Evolutionary conservation across 2,113 vertebrate genomes (phyloP).

Genomic region (Gambusia holbrooki): DNA sequence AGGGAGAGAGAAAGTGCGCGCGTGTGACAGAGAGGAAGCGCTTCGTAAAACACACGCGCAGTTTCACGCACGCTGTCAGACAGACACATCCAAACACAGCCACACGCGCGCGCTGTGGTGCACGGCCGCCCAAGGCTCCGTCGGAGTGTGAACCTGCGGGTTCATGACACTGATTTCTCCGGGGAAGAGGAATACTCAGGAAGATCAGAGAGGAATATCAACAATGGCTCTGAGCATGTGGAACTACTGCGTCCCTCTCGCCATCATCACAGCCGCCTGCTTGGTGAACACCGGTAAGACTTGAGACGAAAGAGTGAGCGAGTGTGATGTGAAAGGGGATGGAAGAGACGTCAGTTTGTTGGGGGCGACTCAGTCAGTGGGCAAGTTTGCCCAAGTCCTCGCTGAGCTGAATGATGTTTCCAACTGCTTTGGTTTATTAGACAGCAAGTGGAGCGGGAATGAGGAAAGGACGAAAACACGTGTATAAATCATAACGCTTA

Average conservation of each 20-base stretch:
- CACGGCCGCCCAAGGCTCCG: conserved; percentile 51
- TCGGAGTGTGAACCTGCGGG: conserved; percentile 70
- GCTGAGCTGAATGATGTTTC: background rate
- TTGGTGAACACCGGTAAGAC: conserved; percentile 77
- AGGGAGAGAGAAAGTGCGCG: conserved; percentile 35
- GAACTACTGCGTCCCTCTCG: conserved; percentile 77
- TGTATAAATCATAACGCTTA: conserved; percentile 19
- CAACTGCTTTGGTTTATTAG: conserved; percentile 3
- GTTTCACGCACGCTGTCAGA: conserved; percentile 9
- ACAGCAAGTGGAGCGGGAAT: background rate
- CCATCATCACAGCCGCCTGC: conserved; percentile 65
- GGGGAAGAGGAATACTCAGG: conserved; percentile 74
- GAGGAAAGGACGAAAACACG: conserved; percentile 30
- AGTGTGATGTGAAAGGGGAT: conserved; percentile 41
- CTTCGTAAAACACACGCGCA: conserved; percentile 38
- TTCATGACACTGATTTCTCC: conserved; percentile 71
- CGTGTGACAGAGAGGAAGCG: conserved; percentile 39
- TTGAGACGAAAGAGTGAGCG: conserved; percentile 8
- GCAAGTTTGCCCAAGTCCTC: conserved; percentile 55
- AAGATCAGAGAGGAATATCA: conserved; percentile 58
- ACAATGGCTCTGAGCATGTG: conserved; percentile 77
- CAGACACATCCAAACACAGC: conserved; percentile 24
- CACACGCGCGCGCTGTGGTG: conserved; percentile 23
- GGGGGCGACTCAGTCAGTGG: background rate
- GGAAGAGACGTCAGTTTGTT: conserved; percentile 14